A percentile compares a stretch with the other conserved stretches of the same genome.
These are phyloP conservation scores for Leptatherina wallacei DNA, from an alignment of 2,797 vertebrate genomes.

Conservation along the genomic window DNA sequence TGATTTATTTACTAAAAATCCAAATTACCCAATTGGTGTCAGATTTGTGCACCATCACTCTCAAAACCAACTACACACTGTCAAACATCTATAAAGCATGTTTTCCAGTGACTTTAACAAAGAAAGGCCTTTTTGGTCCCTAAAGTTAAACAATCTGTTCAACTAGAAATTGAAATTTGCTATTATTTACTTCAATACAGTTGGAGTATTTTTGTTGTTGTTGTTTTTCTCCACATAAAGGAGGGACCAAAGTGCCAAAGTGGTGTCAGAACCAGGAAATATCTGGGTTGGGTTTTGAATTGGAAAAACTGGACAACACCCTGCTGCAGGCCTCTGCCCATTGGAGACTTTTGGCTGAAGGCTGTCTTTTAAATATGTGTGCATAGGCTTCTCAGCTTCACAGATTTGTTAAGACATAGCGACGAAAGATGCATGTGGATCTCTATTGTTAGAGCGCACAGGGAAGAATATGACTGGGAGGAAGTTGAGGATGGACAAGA, in stretches of 20 bases:
- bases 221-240: constrained; percentile 50
- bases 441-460: neutral
- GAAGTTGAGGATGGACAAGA: constrained; percentile 2
- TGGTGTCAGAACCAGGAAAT: constrained; percentile 78
- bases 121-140: constrained; percentile 32
- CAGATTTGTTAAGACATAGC: neutral
- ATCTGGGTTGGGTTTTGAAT: constrained; percentile 68
- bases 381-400: neutral
- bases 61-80: constrained; percentile 59
- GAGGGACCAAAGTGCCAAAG: constrained; percentile 57
- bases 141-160: constrained; percentile 50
- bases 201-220: constrained; percentile 54
- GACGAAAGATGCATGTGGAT: neutral
- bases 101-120: constrained; percentile 53
- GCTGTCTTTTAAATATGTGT: neutral
- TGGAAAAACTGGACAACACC: constrained; percentile 68
- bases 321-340: constrained; percentile 42
- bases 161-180: constrained; percentile 60
- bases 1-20: neutral
- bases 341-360: neutral
- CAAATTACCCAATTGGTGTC: neutral
- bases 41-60: constrained; percentile 29
- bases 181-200: constrained; percentile 54
- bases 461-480: neutral
- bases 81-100: constrained; percentile 57